These are phyloP conservation scores for Brachionus plicatilis DNA, from an alignment of 1,140 invertebrate genomes.

Conservation along the genomic window DNA sequence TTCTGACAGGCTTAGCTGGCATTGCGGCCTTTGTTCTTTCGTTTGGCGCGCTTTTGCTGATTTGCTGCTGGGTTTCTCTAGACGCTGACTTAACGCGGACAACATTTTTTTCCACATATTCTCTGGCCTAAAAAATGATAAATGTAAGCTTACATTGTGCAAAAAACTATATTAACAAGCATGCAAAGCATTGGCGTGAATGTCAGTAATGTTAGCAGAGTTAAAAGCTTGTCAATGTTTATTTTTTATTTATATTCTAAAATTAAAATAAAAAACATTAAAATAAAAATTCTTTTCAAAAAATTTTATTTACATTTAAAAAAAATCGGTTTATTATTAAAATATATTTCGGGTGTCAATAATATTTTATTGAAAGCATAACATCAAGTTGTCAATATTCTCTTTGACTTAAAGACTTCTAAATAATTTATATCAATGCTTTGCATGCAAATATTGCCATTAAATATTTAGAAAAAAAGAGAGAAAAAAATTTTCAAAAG, in stretches of 20 bases:
- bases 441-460: slow-evolving; percentile 29
- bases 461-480: not conserved
- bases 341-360: not conserved
- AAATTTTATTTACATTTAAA: not conserved
- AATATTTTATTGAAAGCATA: not conserved
- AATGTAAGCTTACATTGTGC: not conserved
- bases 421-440: not conserved
- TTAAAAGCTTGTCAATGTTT: not conserved
- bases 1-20: not conserved
- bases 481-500: not conserved
- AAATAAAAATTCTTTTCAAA: not conserved
- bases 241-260: not conserved
- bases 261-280: not conserved
- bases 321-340: not conserved
- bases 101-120: slow-evolving; percentile 28
- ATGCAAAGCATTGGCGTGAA: slow-evolving; percentile 17
- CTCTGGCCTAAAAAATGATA: not conserved
- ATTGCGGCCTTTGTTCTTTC: not conserved
- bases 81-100: not conserved
- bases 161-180: not conserved
- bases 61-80: not conserved
- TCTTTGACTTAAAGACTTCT: not conserved
- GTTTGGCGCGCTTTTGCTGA: not conserved
- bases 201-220: not conserved
- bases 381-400: not conserved